phyloP scores from a whole-genome alignment of 2,113 vertebrate species.

The Okapia johnstoni region DNA sequence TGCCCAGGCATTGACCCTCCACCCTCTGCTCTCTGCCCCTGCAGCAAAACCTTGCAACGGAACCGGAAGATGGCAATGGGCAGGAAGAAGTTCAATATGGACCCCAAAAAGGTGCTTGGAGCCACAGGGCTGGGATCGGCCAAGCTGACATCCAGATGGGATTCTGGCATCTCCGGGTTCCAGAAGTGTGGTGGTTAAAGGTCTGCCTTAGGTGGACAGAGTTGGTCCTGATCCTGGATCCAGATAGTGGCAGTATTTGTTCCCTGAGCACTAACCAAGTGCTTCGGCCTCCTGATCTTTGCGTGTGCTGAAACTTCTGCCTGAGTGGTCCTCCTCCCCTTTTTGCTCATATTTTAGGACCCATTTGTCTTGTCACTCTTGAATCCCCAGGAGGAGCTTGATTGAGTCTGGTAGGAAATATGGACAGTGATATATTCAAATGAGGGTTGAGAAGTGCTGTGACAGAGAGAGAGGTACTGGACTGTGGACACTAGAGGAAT shows the following conservation, averaged over 20 bases:
- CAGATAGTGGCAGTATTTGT: neutral
- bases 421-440: neutral
- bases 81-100: constrained; percentile 89
- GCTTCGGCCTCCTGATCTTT: neutral
- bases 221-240: neutral
- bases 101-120: constrained; percentile 90
- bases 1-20: neutral
- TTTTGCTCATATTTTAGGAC: neutral
- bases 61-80: constrained; percentile 93
- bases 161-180: neutral
- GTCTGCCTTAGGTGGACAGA: neutral
- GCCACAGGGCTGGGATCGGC: neutral
- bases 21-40: neutral
- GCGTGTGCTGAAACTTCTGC: neutral
- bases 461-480: neutral
- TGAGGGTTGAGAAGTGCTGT: neutral
- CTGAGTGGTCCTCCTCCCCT: neutral
- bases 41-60: constrained; percentile 92
- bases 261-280: neutral
- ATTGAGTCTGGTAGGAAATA: neutral
- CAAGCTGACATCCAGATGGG: neutral
- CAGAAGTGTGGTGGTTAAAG: neutral
- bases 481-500: neutral
- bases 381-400: neutral
- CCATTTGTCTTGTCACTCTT: neutral